Percentiles rank a stretch among this genome's conserved stretches.
These are phyloP conservation scores for Phoxinus dragarum DNA, from an alignment of 2,797 vertebrate genomes.

Conservation along the genomic window DNA sequence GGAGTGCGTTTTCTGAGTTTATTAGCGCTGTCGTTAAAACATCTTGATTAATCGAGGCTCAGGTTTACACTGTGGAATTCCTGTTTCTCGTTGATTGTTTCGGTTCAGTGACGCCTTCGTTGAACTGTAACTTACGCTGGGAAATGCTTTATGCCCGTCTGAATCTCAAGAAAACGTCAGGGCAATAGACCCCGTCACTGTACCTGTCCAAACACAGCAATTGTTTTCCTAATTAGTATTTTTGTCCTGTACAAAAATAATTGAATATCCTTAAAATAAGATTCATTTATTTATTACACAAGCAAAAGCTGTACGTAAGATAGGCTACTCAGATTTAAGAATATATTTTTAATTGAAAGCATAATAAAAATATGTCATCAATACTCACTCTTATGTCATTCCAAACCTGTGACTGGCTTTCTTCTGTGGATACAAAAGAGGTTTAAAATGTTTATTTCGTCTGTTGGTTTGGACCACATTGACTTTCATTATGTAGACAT, in stretches of 20 bases:
- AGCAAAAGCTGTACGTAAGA: neutral
- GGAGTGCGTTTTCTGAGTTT: constrained; percentile 64
- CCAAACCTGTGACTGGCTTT: neutral
- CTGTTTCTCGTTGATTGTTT: constrained; percentile 72
- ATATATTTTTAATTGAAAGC: neutral
- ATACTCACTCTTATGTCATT: neutral
- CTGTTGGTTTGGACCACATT: neutral
- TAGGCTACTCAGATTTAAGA: neutral
- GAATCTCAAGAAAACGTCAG: constrained; percentile 35
- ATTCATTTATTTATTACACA: neutral
- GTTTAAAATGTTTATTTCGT: neutral
- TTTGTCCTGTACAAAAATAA: neutral
- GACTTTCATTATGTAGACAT: neutral
- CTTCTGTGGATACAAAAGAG: neutral
- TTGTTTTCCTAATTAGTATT: neutral
- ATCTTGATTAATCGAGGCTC: constrained; percentile 72
- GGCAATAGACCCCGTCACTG: constrained; percentile 33
- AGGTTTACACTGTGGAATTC: constrained; percentile 74
- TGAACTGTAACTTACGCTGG: constrained; percentile 68
- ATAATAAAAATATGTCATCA: neutral
- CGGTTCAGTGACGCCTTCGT: constrained; percentile 55
- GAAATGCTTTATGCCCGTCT: constrained; percentile 71
- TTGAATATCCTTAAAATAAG: neutral
- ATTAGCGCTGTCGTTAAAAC: constrained; percentile 76
- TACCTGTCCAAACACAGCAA: constrained; percentile 25